These are phyloP conservation scores for Pyrocoelia pectoralis DNA, from an alignment of 2,888 invertebrate species.

Conservation along the genomic window DNA sequence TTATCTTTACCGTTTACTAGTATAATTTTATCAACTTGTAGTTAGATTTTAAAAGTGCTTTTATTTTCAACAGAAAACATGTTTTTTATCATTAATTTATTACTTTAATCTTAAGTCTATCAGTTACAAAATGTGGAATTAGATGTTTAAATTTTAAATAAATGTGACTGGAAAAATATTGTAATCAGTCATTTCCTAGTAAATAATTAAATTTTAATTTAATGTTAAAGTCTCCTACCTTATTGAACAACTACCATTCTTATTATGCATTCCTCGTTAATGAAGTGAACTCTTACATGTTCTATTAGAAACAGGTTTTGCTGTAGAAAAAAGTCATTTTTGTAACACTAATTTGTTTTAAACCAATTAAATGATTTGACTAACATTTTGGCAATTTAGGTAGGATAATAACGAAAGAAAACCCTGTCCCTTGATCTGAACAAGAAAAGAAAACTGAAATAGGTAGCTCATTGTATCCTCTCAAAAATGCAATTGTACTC, in stretches of 20 bases:
- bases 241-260: neutral
- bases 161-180: conserved; percentile 55
- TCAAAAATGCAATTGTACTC: too few species aligned
- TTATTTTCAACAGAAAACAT: conserved; percentile 33
- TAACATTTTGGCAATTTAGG: too few species aligned
- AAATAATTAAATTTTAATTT: neutral
- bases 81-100: conserved; percentile 43
- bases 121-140: conserved; percentile 55
- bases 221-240: neutral
- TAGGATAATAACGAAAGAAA: too few species aligned
- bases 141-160: conserved; percentile 60
- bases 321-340: too few species aligned
- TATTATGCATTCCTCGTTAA: too few species aligned
- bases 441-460: too few species aligned
- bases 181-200: conserved; percentile 10
- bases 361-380: too few species aligned
- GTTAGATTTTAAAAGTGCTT: conserved; percentile 26
- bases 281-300: too few species aligned
- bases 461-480: too few species aligned
- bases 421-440: too few species aligned
- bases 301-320: too few species aligned
- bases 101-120: conserved; percentile 50
- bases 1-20: conserved; percentile 38
- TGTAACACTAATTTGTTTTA: too few species aligned
- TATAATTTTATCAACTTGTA: conserved; percentile 35